Evolutionary conservation across 2,888 invertebrate genomes (phyloP).

Genomic region (Salticus scenicus): DNA sequence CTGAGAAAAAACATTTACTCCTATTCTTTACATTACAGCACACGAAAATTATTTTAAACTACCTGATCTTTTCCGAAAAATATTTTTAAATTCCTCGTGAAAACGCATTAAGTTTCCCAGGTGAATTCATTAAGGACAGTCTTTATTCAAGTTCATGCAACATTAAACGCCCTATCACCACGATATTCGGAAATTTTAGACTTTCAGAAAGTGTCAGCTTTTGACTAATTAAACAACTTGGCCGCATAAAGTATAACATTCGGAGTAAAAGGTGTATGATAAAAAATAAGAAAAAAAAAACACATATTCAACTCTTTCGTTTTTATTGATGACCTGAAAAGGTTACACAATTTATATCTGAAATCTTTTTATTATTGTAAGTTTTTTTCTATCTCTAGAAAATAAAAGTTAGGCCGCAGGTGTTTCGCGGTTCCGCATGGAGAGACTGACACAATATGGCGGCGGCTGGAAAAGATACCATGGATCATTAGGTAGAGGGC

Average conservation of each 20-base stretch:
- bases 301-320: background rate
- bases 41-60: too few species aligned
- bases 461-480: slow-evolving; percentile 26
- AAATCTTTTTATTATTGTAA: slow-evolving; percentile 1
- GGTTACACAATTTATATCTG: slow-evolving; percentile 41
- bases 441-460: slow-evolving; percentile 33
- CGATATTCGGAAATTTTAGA: background rate
- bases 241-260: background rate
- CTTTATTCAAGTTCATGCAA: slow-evolving; percentile 12
- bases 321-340: slow-evolving; percentile 45
- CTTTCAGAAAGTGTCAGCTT: slow-evolving; percentile 6
- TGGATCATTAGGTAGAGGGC: slow-evolving; percentile 34
- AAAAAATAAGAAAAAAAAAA: slow-evolving; percentile 14
- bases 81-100: too few species aligned
- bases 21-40: too few species aligned
- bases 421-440: slow-evolving; percentile 40
- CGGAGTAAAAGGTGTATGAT: background rate
- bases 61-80: too few species aligned
- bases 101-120: background rate
- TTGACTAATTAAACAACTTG: slow-evolving; percentile 10
- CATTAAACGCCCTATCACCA: slow-evolving; percentile 31
- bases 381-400: slow-evolving; percentile 26
- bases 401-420: slow-evolving; percentile 33
- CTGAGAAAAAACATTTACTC: too few species aligned
- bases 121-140: background rate